These are phyloP conservation scores for Dascyllus trimaculatus DNA, from an alignment of 2,113 vertebrate species.

Conservation along the genomic window DNA sequence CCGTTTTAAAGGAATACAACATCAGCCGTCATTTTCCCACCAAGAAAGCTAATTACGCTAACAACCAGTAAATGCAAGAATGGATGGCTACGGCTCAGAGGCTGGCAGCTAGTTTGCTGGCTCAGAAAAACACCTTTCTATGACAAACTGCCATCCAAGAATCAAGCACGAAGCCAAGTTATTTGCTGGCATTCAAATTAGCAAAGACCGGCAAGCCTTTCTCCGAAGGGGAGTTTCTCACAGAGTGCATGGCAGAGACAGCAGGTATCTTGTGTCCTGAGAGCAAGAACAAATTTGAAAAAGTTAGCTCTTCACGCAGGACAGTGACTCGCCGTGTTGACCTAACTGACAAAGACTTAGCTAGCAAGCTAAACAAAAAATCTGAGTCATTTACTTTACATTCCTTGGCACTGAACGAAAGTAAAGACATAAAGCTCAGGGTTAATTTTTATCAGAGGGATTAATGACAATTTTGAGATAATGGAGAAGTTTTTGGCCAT, in stretches of 20 bases:
- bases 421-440: too few species aligned
- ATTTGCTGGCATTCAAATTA: constrained; percentile 40
- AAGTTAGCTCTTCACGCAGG: not conserved
- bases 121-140: not conserved
- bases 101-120: not conserved
- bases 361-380: not conserved
- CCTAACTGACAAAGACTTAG: not conserved
- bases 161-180: constrained; percentile 17
- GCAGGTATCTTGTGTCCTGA: constrained; percentile 34
- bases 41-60: not conserved
- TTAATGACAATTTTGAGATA: too few species aligned
- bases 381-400: too few species aligned
- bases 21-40: not conserved
- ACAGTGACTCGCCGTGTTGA: not conserved
- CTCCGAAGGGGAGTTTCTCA: constrained; percentile 28
- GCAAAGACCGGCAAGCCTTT: constrained; percentile 30
- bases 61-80: constrained; percentile 2
- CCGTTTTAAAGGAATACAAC: constrained; percentile 35
- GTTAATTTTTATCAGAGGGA: too few species aligned
- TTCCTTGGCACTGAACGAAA: too few species aligned
- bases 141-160: constrained; percentile 14
- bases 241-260: constrained; percentile 42
- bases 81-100: not conserved
- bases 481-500: not conserved
- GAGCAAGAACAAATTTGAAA: constrained; percentile 3